A percentile compares a stretch with the other conserved stretches of the same genome.
Evolutionary conservation across 2,888 invertebrate genomes (phyloP).

Genomic region (Drosophila prolongata): DNA sequence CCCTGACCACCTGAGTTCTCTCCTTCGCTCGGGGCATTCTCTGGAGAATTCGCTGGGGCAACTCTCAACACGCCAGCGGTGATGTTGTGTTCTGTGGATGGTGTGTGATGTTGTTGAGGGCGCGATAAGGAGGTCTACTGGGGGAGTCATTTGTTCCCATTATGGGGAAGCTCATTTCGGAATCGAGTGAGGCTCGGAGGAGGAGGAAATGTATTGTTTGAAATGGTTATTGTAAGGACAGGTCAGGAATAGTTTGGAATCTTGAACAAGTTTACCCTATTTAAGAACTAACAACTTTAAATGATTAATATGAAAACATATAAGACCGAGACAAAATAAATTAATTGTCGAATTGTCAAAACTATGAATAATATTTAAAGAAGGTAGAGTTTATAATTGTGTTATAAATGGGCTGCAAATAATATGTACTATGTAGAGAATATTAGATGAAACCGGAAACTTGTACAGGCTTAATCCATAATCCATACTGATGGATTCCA

Average conservation of each 20-base stretch:
- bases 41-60: conserved; percentile 30
- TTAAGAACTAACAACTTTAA: not conserved
- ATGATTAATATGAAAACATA: too few species aligned
- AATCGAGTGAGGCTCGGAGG: not conserved
- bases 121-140: conserved; percentile 66
- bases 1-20: conserved; percentile 17
- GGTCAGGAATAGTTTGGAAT: not conserved
- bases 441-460: too few species aligned
- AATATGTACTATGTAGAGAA: too few species aligned
- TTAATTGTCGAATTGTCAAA: too few species aligned
- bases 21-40: conserved; percentile 18
- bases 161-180: conserved; percentile 20
- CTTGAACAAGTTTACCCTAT: not conserved
- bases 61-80: conserved; percentile 12
- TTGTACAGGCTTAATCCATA: too few species aligned
- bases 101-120: conserved; percentile 31
- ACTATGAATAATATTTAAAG: too few species aligned
- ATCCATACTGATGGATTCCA: too few species aligned
- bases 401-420: too few species aligned
- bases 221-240: not conserved
- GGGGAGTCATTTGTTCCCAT: conserved; percentile 64
- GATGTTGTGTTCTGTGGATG: conserved; percentile 23
- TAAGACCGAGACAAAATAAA: too few species aligned
- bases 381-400: too few species aligned
- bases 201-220: not conserved